Evolutionary conservation across 2,888 invertebrate genomes (phyloP), one percentile per base, ranked within the genome.

Genomic region (Melieria picta): DNA sequence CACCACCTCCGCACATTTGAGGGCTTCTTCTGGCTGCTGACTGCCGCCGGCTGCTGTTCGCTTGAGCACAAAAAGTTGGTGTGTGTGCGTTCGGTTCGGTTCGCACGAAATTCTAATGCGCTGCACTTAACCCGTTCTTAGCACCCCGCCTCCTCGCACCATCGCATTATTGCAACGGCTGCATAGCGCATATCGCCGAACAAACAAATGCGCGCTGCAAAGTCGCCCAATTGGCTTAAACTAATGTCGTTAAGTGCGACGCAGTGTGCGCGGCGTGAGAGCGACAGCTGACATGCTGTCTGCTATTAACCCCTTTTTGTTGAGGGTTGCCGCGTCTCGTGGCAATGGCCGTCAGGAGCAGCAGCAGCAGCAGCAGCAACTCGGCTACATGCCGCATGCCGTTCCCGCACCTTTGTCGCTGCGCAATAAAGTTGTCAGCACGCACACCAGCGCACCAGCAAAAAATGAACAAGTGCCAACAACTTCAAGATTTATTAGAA

Each of bases 401-500:
- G 30, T 30, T 30, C 30, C 30, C 30, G 50, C 50, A 60, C 52
- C 60, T 11, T 47, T 63, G 47, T 56, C 47, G 42, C 48, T 62
- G 56, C 69, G n/a, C 62, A 62, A 68, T 71, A 57, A 69, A 73
- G 72, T 71, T 72, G 69, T 74, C 69, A 69, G 72, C 52, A 43
- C 16, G 13, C 10, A 42, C 13, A 47, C 7, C 43, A 62, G 50
- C 48, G 16, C 11, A 58, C 50, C 50, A 66, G 64, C 46, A 73
- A 77, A 81, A 82, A 82, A 81, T 82, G 81, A 76, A 77, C 76
- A 81, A 82, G 79, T 80, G 80, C 78, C 79, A 82, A 80, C 76
- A 83, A 84, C 84, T 83, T 83, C 79, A 83, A 80, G 84, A 83
- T 83, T 84, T 83, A 83, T 83, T 83, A 84, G 80, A 82, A 83